Base-by-base conservation (phyloP, 2,888 invertebrate genomes). In the Lycaena phlaeas region DNA sequence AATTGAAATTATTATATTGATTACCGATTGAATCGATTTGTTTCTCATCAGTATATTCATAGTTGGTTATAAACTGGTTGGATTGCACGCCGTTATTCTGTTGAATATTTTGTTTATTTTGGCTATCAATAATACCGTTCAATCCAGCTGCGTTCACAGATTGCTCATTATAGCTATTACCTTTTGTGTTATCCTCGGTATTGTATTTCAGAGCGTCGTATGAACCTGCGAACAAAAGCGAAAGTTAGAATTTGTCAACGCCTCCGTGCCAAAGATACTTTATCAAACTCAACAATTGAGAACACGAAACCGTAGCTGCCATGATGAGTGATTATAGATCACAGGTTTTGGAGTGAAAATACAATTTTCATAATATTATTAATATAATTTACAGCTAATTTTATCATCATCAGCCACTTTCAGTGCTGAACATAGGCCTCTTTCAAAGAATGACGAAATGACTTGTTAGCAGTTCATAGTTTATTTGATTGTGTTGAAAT, bases 181-280 rank as follows among this genome's bases (percentile, higher is more conserved):
- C 63, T 56, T 68, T 66, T 49, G 67, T 57, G 60, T n/a, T n/a
- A n/a, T 75, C 69, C 51, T 59, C 75, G 29, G 61, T 58, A 72
- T 82, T 81, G 68, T 82, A 74, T 53, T 74, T 79, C 54, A 70
- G 64, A 48, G 75, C 67, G 48, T 78, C 70, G 63, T 82, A 82
- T 45, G 79, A 74, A 67, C 82, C 84, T 84, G 78, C 57, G 75
- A 82, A 71, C 72, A 69, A 76, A 78, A 82, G 79, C 50, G 78
- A 82, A 82, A 84, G 78, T 74, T 65, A 61, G 64, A 55, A 78
- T 81, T 76, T 72, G 68, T 78, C 75, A 78, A 61, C 51, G 64
- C 56, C 59, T 57, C 52, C 46, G 56, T 49, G 17, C 10, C 22
- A 10, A 22, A 34, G 12, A 17, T 34, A 34, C 18, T 34, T 18